These are phyloP conservation scores for Leptopilina syphax DNA, from an alignment of 2,888 invertebrate species.

Conservation along the genomic window DNA sequence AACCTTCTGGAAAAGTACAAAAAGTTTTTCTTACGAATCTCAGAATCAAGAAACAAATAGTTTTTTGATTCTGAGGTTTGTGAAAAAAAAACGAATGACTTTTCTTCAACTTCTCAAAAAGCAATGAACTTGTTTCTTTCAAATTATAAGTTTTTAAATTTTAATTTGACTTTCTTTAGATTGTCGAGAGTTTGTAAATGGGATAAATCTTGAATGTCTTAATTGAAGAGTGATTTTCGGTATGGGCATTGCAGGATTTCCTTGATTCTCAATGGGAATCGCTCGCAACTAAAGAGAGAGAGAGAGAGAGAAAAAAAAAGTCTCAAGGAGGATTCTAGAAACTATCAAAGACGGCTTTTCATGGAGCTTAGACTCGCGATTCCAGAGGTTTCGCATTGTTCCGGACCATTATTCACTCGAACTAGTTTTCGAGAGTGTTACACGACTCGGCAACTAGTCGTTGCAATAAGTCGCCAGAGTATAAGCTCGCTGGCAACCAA, in stretches of 20 bases:
- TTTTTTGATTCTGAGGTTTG: no score
- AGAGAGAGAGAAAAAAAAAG: neutral
- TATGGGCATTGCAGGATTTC: conserved; percentile 14
- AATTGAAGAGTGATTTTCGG: conserved; percentile 16
- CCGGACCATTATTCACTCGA: conserved; percentile 67
- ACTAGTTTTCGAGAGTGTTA: conserved; percentile 64
- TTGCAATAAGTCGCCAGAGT: conserved; percentile 38
- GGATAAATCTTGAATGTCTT: neutral
- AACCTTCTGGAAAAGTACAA: no score
- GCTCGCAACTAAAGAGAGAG: neutral
- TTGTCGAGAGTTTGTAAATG: no score
- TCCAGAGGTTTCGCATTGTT: conserved; percentile 61
- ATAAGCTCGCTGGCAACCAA: conserved; percentile 38
- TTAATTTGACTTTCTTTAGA: no score
- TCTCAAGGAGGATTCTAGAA: conserved; percentile 10
- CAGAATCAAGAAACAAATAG: no score
- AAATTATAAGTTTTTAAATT: no score
- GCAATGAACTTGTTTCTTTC: no score
- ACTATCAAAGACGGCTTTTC: conserved; percentile 41
- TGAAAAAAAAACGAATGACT: no score
- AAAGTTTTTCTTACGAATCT: no score
- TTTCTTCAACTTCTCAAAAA: no score
- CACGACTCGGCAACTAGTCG: conserved; percentile 43
- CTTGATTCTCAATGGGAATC: conserved; percentile 1
- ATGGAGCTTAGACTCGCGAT: conserved; percentile 34